Conservation (phyloP, 2,113 vertebrate genomes). For the Romanogobio albipinnatus region DNA sequence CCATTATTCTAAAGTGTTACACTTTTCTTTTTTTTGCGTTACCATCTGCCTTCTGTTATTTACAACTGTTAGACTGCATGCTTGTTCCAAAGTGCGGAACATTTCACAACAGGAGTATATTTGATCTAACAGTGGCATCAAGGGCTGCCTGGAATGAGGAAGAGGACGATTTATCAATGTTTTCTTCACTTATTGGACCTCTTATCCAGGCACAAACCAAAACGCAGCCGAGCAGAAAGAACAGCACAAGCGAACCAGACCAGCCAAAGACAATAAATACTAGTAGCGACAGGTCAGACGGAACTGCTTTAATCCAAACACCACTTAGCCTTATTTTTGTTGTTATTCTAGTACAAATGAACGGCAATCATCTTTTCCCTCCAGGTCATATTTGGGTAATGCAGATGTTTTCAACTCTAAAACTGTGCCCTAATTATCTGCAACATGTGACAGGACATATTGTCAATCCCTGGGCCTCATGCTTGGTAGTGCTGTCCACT, state of each 20-base stretch:
- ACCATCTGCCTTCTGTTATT: conserved; percentile 28
- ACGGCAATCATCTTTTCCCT: not conserved
- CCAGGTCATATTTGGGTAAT: not conserved
- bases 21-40: not conserved
- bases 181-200: not conserved
- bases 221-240: conserved; percentile 15
- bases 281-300: conserved; percentile 6
- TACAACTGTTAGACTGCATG: too few species aligned
- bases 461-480: too few species aligned
- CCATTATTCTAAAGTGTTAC: too few species aligned
- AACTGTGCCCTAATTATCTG: not conserved
- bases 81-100: too few species aligned
- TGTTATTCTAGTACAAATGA: not conserved
- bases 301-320: not conserved
- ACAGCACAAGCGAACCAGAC: not conserved
- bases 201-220: not conserved
- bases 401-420: not conserved
- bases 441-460: not conserved
- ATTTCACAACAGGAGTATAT: too few species aligned
- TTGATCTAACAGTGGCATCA: not conserved
- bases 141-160: not conserved
- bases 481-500: too few species aligned
- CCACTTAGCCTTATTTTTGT: not conserved
- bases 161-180: not conserved
- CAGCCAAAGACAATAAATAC: conserved; percentile 34